Conservation (phyloP, 1,140 invertebrate species). For the Drosophila trapezifrons region DNA sequence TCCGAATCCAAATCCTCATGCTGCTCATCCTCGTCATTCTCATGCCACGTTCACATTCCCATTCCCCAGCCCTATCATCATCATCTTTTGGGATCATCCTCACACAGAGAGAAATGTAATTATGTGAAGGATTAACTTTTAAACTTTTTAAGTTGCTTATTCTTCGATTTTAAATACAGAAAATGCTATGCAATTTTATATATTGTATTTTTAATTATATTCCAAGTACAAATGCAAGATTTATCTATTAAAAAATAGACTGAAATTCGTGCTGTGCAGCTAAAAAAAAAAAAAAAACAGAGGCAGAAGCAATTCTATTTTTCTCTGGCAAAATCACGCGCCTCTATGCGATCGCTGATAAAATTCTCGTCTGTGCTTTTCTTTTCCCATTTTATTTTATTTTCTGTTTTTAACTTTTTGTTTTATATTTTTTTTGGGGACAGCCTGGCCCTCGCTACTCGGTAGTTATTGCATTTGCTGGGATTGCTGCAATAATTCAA, state of each 20-base stretch:
- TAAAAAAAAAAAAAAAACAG: constrained; percentile 1
- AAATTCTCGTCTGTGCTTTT: constrained; percentile 35
- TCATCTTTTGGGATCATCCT: constrained; percentile 5
- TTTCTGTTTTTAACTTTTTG: constrained; percentile 4
- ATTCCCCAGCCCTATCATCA: constrained; percentile 18
- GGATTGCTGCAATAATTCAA: constrained; percentile 52
- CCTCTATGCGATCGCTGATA: constrained; percentile 70
- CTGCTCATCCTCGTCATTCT: constrained; percentile 10
- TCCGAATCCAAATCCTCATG: constrained; percentile 2
- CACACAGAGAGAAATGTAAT: constrained; percentile 13
- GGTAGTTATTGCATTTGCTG: constrained; percentile 38
- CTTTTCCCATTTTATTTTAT: constrained; percentile 6
- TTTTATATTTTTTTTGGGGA: constrained; percentile 1
- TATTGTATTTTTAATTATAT: not conserved
- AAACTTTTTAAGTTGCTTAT: not conserved
- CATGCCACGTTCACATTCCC: constrained; percentile 22
- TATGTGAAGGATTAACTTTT: too few species aligned
- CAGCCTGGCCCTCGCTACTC: constrained; percentile 3
- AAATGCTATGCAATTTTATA: not conserved
- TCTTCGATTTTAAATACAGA: not conserved
- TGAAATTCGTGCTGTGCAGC: constrained; percentile 18
- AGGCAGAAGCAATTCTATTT: constrained; percentile 62
- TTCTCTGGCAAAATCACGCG: constrained; percentile 74
- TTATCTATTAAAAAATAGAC: not conserved
- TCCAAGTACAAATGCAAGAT: not conserved